Conservation (phyloP, 1,140 invertebrate genomes). For the Heterodera carotae region DNA sequence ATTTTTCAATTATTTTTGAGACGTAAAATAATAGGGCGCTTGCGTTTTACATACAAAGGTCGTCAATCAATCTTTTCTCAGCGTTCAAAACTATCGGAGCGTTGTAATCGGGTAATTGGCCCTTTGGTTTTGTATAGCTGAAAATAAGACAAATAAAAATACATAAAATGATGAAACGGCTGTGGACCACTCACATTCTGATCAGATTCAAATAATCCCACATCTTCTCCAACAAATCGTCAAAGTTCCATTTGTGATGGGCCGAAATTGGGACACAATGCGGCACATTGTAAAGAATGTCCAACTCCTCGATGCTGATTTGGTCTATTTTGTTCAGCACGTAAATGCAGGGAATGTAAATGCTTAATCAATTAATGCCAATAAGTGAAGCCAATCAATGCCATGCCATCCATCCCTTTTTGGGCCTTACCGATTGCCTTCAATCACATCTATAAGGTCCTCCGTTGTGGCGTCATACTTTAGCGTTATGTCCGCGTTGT, state of each 20-base stretch:
- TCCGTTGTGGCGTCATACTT: conserved; percentile 93
- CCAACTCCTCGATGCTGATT: conserved; percentile 81
- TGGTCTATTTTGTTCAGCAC: conserved; percentile 94
- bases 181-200: conserved; percentile 77
- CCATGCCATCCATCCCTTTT: conserved; percentile 78
- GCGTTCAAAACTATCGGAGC: conserved; percentile 90
- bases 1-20: too few species aligned
- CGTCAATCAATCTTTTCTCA: conserved; percentile 84
- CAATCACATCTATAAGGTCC: conserved; percentile 96
- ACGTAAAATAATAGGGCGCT: too few species aligned
- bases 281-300: conserved; percentile 98
- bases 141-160: conserved; percentile 56
- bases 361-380: conserved; percentile 70
- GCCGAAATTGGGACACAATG: conserved; percentile 99
- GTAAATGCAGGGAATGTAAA: conserved; percentile 95
- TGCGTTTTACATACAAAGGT: conserved; percentile 81
- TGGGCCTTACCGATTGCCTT: conserved; percentile 93
- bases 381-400: too few species aligned
- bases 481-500: conserved; percentile 94
- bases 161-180: not conserved
- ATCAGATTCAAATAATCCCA: conserved; percentile 95
- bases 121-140: conserved; percentile 97
- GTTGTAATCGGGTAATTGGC: conserved; percentile 95
- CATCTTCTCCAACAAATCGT: conserved; percentile 97
- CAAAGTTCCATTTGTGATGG: conserved; percentile 99